Conservation (phyloP, 1,140 invertebrate species). For the Micrasema longulum region DNA sequence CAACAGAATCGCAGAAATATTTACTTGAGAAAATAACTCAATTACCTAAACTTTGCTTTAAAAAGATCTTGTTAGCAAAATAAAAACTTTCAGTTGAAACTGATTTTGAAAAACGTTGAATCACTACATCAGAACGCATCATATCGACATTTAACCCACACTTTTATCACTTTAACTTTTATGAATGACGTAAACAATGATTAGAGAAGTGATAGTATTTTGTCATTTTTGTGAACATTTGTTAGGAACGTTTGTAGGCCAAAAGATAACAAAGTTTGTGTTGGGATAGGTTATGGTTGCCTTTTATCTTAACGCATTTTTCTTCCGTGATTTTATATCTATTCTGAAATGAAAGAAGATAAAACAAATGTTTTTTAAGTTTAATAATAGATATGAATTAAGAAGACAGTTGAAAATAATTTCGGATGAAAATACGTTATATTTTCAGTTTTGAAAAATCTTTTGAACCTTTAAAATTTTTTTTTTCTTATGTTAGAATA, state of each 20-base stretch:
- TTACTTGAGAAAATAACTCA: too few relatives aligned
- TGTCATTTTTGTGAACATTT: not conserved
- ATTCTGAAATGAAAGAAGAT: not conserved
- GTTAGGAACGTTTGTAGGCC: not conserved
- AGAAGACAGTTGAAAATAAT: too few relatives aligned
- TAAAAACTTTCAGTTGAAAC: too few relatives aligned
- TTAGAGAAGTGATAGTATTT: not conserved
- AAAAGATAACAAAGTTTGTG: slow-evolving; percentile 7
- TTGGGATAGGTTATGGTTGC: slow-evolving; percentile 15
- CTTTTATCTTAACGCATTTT: slow-evolving; percentile 6
- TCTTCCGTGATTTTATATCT: not conserved
- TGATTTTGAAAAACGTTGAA: too few relatives aligned
- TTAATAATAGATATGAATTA: not conserved
- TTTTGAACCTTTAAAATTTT: too few relatives aligned
- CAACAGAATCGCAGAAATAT: too few relatives aligned
- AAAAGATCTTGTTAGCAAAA: too few relatives aligned
- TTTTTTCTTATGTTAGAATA: too few relatives aligned
- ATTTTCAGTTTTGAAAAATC: too few relatives aligned
- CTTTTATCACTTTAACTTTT: not conserved
- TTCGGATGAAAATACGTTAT: too few relatives aligned
- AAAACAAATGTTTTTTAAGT: not conserved
- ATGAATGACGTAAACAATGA: slow-evolving; percentile 1
- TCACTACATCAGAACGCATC: not conserved
- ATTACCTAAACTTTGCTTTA: too few relatives aligned
- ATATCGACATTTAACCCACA: not conserved